Percentiles rank a stretch among this genome's conserved stretches.
Conservation (phyloP, 2,113 vertebrate genomes). For the Eurypyga helias region DNA sequence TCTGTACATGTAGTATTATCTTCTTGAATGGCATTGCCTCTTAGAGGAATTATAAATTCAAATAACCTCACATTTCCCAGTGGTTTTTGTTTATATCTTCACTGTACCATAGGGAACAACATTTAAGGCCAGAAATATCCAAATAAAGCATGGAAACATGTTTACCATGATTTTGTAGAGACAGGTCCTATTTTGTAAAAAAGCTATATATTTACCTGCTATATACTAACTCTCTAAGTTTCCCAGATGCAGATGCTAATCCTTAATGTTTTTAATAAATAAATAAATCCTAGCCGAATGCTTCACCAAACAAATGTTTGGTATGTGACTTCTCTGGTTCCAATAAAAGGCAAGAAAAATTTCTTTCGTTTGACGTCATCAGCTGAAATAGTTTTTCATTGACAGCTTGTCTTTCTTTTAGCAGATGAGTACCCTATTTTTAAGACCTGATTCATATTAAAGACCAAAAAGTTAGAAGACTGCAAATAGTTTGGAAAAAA, state of each 20-base stretch:
- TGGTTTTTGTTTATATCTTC: neutral
- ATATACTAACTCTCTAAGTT: neutral
- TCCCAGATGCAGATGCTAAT: constrained; percentile 8
- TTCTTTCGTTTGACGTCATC: neutral
- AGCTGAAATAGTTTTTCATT: neutral
- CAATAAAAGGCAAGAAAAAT: neutral
- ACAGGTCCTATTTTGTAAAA: constrained; percentile 38
- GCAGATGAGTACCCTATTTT: neutral
- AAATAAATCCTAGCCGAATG: neutral
- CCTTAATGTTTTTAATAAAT: neutral
- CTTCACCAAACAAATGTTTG: neutral
- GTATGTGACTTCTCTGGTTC: neutral
- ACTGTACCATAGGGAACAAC: neutral
- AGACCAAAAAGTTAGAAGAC: neutral
- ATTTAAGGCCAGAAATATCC: neutral
- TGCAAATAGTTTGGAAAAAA: neutral
- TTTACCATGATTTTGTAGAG: constrained; percentile 47
- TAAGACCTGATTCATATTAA: neutral
- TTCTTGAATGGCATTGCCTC: neutral
- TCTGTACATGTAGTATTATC: neutral
- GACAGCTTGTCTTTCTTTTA: neutral
- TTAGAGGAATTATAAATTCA: neutral
- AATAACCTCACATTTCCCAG: neutral
- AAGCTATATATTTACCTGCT: neutral
- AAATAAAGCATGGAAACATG: neutral